Evolutionary conservation across 2,113 vertebrate genomes (phyloP), one percentile per base, ranked within the genome.

Genomic region (Ptilonorhynchus violaceus): DNA sequence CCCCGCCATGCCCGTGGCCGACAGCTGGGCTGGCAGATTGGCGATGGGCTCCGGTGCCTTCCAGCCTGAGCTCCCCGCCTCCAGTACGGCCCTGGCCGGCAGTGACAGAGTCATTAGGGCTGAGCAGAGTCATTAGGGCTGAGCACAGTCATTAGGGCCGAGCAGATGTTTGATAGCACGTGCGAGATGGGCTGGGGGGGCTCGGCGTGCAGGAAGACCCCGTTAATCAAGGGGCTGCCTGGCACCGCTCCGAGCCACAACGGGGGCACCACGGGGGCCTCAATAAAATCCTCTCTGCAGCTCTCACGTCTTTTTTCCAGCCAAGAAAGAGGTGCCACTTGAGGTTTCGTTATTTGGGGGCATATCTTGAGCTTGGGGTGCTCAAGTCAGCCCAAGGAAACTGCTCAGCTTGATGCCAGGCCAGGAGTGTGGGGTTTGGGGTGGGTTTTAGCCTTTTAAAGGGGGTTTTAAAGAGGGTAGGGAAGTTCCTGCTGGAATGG

Each of bases 21-120:
- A 87, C 96, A 96, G 92, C 96, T 96, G 96, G 92, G 4, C 81
- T 4, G 31, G 90, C 96, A 97, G 96, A 93, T 92, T 92, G 96
- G 91, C 0, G 23, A 89, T 37, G 64, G 85, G 85, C 79, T 89
- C 58, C 1, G 6, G 50, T 31, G 88, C 80, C 23, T 64, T 46
- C 69, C 86, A 69, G 88, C 86, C 66, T 1, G 7, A 37, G 95
- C 92, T 89, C 93, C 56, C 9, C 1, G 21, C 53, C 89, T 77
- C 2, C 4, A 31, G 85, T 15, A 12, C 0, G 19, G 79, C 82
- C 75, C 79, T 2, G 10, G 39, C 16, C 27, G 20, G 89, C 85
- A 21, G 14, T 42, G 87, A n/a, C 0, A 14, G 41, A 53, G 53
- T 35, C 60, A 55, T 85, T 66, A 69, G 55, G 53, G 53, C 52